phyloP scores from a whole-genome alignment of 2,797 vertebrate genomes.

The Chiroxiphia lanceolata region DNA sequence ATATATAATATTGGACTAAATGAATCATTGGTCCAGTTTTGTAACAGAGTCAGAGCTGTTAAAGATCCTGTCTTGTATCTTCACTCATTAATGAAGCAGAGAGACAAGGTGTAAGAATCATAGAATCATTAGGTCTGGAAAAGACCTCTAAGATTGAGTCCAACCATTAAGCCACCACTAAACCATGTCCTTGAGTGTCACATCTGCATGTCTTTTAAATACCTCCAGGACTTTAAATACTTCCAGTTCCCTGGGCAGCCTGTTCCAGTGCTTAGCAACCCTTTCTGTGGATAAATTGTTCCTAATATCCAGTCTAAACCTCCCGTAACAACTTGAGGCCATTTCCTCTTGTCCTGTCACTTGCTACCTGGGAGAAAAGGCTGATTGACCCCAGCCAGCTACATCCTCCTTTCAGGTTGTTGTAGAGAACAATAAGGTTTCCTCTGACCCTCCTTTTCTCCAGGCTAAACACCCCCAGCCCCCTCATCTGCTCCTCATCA shows the following conservation, averaged over 20 bases:
- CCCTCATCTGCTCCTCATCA: rapidly evolving
- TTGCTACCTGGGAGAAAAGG: neutral
- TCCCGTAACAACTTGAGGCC: neutral
- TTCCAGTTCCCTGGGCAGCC: neutral
- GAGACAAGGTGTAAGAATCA: neutral
- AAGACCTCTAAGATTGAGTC: neutral
- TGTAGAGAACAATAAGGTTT: rapidly evolving
- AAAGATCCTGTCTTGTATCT: neutral
- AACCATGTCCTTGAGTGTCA: neutral
- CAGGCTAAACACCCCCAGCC: rapidly evolving
- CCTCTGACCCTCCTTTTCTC: rapidly evolving
- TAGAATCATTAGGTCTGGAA: neutral
- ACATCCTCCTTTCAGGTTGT: rapidly evolving
- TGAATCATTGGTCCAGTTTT: neutral
- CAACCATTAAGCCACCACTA: neutral
- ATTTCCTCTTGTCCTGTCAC: rapidly evolving
- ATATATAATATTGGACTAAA: neutral
- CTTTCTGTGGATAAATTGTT: neutral
- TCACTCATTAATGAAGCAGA: neutral
- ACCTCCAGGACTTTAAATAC: neutral
- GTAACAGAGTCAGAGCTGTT: neutral
- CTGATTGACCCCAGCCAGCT: rapidly evolving
- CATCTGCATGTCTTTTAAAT: neutral
- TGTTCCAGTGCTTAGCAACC: neutral
- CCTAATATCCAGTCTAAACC: neutral